Base-by-base conservation (phyloP, 2,888 invertebrate species). In the Fissipunctia ypsillon region DNA sequence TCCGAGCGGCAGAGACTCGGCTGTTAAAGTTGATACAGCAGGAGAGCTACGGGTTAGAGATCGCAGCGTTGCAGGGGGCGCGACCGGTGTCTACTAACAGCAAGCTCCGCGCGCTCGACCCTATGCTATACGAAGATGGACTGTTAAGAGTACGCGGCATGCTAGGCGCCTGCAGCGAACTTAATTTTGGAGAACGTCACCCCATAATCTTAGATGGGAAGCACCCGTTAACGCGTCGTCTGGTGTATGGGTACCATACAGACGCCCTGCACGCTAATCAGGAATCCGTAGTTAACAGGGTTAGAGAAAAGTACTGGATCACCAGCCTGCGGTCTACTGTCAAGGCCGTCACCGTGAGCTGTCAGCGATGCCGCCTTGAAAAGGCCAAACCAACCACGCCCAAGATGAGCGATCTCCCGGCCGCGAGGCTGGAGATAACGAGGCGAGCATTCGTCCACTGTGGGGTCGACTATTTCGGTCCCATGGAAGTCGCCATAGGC, bases 1-100 rank as follows among this genome's bases (percentile, higher is more conserved):
- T 41, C 0, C 12, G 0, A 1, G 16, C 6, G 16, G 14, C 59
- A 0, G n/a, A n/a, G n/a, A 2, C 4, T 1, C 35, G 7, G 2
- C 35, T 57, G 6, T 19, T 57, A 1, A 10, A 12, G 1, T 12
- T 59, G 38, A 6, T 12, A 3, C 59, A 59, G n/a, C 2, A 1
- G 0, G 41, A 60, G 9, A 25, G 60, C 25, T 60, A 60, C 38
- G 25, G 3, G 9, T 0, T 3, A 16, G 60, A 60, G 7, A 60
- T 60, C 38, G 3, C 7, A 3, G 60, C 60, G 0, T 14, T 60
- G 16, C n/a, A 2, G 4, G 59, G 2, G 12, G 59, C 10, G 0
- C n/a, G n/a, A 0, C 25, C 38, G 3, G 38, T 60, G 16, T 7
- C 60, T 1, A 41, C 0, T 1, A 16, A 16, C 38, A 60, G 59